Evolutionary conservation across 2,113 vertebrate genomes (phyloP).

Genomic region (Piprites chloris): DNA sequence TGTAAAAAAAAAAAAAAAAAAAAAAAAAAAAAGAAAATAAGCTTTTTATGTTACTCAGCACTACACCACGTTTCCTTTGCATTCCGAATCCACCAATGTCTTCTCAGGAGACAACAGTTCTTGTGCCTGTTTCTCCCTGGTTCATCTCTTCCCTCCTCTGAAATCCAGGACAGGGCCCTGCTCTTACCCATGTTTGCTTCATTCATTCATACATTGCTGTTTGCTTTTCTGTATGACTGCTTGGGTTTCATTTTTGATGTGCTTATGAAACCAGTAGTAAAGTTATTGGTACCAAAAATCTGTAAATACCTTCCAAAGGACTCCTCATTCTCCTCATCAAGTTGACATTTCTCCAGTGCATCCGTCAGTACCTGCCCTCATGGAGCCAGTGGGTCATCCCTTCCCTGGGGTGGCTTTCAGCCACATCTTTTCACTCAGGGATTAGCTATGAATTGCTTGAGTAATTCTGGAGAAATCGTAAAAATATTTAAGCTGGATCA

Average conservation of each 20-base stretch:
- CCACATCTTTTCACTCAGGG: background rate
- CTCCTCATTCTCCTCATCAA: background rate
- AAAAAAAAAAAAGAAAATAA: background rate
- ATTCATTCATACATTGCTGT: background rate
- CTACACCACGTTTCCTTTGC: background rate
- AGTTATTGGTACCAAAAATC: background rate
- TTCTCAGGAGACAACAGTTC: background rate
- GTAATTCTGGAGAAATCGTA: background rate
- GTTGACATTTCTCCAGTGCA: background rate
- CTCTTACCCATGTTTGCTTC: background rate
- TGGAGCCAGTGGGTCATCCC: background rate
- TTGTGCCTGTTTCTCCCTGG: background rate
- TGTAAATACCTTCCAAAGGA: background rate
- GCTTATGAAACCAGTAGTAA: background rate
- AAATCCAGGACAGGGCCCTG: background rate
- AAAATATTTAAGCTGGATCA: background rate
- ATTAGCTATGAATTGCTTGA: constrained; percentile 20
- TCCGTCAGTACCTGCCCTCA: background rate
- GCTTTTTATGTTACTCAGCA: background rate
- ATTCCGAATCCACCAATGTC: background rate
- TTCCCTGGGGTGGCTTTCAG: background rate
- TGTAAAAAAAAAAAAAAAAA: no score
- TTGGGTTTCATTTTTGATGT: background rate
- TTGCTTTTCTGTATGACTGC: background rate
- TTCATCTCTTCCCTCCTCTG: background rate